Evolutionary conservation across 2,888 invertebrate species (phyloP).

Genomic region (Dorcus parallelipipedus): DNA sequence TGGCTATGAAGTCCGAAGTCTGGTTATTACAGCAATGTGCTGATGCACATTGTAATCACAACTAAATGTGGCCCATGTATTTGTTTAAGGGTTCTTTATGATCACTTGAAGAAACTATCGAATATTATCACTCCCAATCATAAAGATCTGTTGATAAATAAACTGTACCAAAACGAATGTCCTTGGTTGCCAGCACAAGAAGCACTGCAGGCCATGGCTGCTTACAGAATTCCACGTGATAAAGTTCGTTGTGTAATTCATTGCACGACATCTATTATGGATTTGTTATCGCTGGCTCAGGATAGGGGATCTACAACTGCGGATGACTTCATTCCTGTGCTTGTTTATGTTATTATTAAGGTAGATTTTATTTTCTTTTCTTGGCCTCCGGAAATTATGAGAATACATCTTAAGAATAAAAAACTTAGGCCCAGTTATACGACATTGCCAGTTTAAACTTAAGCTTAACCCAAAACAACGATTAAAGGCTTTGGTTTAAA

Average conservation of each 20-base stretch:
- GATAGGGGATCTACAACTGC: slow-evolving; percentile 77
- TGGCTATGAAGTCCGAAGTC: no score
- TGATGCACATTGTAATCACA: no score
- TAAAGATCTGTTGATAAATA: slow-evolving; percentile 76
- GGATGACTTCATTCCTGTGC: slow-evolving; percentile 94
- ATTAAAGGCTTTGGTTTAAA: no score
- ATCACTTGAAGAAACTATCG: slow-evolving; percentile 83
- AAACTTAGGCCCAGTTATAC: no score
- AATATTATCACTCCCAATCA: slow-evolving; percentile 74
- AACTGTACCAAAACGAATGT: slow-evolving; percentile 83
- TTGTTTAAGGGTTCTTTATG: slow-evolving; percentile 69
- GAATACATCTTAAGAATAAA: no score
- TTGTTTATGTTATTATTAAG: slow-evolving; percentile 94
- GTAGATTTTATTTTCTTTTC: slow-evolving; percentile 47
- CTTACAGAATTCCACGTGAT: slow-evolving; percentile 86
- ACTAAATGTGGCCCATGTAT: not conserved
- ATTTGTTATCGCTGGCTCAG: slow-evolving; percentile 82
- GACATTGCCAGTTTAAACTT: no score
- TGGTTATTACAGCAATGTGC: no score
- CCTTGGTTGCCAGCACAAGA: slow-evolving; percentile 96
- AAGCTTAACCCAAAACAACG: no score
- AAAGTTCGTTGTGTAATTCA: slow-evolving; percentile 76
- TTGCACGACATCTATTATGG: slow-evolving; percentile 91
- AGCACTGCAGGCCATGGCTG: slow-evolving; percentile 82
- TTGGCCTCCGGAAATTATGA: no score